phyloP scores from a whole-genome alignment of 2,888 invertebrate species.

The Drosophila fungiperda region DNA sequence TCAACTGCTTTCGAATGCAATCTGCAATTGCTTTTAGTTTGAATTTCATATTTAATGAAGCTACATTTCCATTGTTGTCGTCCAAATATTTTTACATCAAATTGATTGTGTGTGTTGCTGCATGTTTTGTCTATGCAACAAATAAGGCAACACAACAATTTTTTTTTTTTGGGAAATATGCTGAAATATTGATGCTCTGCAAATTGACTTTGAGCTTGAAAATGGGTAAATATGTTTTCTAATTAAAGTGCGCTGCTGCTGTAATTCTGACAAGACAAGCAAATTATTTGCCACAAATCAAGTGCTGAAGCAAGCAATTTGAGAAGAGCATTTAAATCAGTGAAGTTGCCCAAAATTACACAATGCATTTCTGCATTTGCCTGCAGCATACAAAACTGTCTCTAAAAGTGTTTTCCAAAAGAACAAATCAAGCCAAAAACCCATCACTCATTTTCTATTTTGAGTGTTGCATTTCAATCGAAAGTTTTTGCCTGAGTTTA shows the following conservation, averaged over 20 bases:
- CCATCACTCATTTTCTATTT: constrained; percentile 3
- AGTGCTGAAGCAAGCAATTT: not conserved
- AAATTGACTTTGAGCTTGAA: not conserved
- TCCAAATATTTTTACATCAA: constrained; percentile 54
- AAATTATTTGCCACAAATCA: not conserved
- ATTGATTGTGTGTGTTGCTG: constrained; percentile 54
- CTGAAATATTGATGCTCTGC: constrained; percentile 24
- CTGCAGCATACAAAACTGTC: constrained; percentile 19
- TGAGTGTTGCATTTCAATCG: constrained; percentile 23
- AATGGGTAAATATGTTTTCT: fast-evolving
- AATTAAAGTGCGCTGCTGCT: not conserved
- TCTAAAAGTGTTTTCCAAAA: not conserved
- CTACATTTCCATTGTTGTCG: constrained; percentile 70
- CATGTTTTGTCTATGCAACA: constrained; percentile 45
- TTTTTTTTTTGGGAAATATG: too few relatives aligned
- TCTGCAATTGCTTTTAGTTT: constrained; percentile 73
- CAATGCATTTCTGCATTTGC: constrained; percentile 25
- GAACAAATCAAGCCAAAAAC: not conserved
- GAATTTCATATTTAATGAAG: constrained; percentile 79
- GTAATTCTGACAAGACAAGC: too few relatives aligned
- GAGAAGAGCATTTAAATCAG: constrained; percentile 31
- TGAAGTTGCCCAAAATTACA: constrained; percentile 21
- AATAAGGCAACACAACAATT: constrained; percentile 30
- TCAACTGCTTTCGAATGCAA: constrained; percentile 39
- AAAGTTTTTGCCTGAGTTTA: constrained; percentile 22